Evolutionary conservation across 2,888 invertebrate genomes (phyloP), one percentile per base, ranked within the genome.

Genomic region (Pherbina coryleti): DNA sequence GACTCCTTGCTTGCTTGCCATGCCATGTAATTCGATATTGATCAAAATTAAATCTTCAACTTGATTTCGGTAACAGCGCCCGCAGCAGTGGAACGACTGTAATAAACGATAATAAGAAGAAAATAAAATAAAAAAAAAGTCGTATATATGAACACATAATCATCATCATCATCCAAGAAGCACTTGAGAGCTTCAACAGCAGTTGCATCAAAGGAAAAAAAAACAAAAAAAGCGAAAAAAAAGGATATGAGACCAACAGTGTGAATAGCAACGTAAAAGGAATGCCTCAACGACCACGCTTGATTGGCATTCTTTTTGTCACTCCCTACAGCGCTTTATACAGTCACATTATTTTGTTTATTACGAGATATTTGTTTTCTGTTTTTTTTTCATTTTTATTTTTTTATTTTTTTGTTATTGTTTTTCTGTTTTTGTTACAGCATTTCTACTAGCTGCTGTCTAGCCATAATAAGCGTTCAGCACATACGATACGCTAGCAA

Each of bases 21-120:
- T 14, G 44, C 9, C 14, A n/a, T 72, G 75, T 77, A 79, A 79
- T 77, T 76, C 66, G 77, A 79, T 79, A 77, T 78, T 57, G 80
- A 77, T 79, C 77, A 77, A 77, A 80, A 80, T 80, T 77, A 79
- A 79, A 80, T 78, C 80, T 77, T 72, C 62, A 75, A 77, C 71
- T 77, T 66, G 72, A 78, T 78, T 79, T 76, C 19, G 76, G 49
- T 74, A 60, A 37, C 9, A 37, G 57, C 44, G 19, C 34, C 60
- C 17, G 22, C 14, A 72, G 53, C 53, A 70, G 55, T 28, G 31
- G 17, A 53, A 53, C 14, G 64, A 70, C 28, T 49, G 34, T 31
- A 19, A 28, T 28, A 19, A 28, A 28, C 49, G 9, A 22, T 22
- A 49, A 22, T 19, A 11, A 66, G 34, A 11, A 31, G 31, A 55